phyloP scores from a whole-genome alignment of 2,888 invertebrate species.

The Trimorus sp. region DNA sequence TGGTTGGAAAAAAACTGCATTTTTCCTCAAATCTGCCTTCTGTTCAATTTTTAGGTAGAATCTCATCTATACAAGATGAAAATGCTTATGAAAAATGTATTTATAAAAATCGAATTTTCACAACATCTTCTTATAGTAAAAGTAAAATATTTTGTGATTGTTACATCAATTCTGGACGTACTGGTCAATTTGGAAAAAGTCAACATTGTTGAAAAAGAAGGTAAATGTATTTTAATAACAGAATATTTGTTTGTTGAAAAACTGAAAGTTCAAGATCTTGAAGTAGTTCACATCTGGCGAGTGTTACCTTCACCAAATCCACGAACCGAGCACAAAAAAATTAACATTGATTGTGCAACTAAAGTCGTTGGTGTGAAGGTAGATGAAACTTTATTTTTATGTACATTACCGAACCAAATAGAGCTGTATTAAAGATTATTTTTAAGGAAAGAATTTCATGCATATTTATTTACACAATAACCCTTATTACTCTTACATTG shows the following conservation, averaged over 20 bases:
- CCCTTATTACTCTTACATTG: background rate
- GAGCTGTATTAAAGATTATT: slow-evolving; percentile 5
- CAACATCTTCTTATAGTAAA: slow-evolving; percentile 6
- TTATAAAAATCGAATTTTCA: slow-evolving; percentile 7
- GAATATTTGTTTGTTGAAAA: slow-evolving; percentile 8
- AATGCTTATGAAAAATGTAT: slow-evolving; percentile 26
- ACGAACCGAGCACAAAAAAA: background rate
- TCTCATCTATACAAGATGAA: slow-evolving; percentile 1
- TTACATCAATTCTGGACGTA: background rate
- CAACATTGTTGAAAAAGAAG: slow-evolving; percentile 2
- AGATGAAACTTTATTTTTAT: slow-evolving; percentile 4
- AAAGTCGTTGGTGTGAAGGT: slow-evolving; percentile 16
- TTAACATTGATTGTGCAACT: slow-evolving; percentile 2
- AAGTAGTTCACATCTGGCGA: slow-evolving; percentile 15
- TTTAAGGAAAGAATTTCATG: no score
- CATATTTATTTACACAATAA: no score
- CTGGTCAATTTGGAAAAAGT: background rate
- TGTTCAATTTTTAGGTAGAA: slow-evolving; percentile 4
- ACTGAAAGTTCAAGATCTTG: slow-evolving; percentile 12
- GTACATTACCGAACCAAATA: slow-evolving; percentile 14
- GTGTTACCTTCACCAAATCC: background rate
- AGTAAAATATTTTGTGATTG: slow-evolving; percentile 12
- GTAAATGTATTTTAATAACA: background rate
- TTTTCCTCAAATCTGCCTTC: background rate
- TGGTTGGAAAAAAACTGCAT: background rate